Conservation (phyloP, 2,888 invertebrate species). For the Noctua pronuba region DNA sequence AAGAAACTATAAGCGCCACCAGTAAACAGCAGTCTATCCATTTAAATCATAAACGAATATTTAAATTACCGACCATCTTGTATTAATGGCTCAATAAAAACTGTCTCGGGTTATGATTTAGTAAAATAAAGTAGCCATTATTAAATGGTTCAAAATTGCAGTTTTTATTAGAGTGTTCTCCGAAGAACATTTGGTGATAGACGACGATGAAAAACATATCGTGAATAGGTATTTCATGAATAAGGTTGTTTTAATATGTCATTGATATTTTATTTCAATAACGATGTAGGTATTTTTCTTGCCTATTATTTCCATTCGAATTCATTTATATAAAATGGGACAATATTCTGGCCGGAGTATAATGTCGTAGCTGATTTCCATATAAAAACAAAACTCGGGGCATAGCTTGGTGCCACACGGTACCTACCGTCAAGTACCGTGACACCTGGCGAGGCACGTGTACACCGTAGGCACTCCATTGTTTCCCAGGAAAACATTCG, state of each 20-base stretch:
- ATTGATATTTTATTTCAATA: background rate
- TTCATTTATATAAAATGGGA: background rate
- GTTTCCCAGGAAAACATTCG: background rate
- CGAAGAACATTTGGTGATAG: conserved; percentile 7
- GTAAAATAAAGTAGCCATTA: conserved; percentile 31
- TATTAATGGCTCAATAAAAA: conserved; percentile 42
- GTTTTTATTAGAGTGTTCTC: conserved; percentile 15
- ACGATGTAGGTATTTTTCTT: background rate
- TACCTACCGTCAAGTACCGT: too few species aligned
- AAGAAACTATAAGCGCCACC: background rate
- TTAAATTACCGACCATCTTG: conserved; percentile 8
- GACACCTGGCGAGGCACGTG: too few species aligned
- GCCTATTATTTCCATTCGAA: conserved; percentile 1
- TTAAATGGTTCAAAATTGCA: conserved; percentile 18
- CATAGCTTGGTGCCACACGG: too few species aligned
- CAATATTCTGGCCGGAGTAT: background rate
- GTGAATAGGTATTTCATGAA: background rate
- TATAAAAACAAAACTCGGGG: conserved; percentile 9
- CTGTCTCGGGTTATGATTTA: conserved; percentile 41
- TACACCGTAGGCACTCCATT: background rate
- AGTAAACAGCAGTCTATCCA: background rate
- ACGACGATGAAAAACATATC: background rate
- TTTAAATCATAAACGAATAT: conserved; percentile 14
- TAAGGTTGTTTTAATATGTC: background rate
- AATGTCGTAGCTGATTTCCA: background rate